Evolutionary conservation across 2,797 vertebrate species (phyloP).

Genomic region (Botia almorhae): DNA sequence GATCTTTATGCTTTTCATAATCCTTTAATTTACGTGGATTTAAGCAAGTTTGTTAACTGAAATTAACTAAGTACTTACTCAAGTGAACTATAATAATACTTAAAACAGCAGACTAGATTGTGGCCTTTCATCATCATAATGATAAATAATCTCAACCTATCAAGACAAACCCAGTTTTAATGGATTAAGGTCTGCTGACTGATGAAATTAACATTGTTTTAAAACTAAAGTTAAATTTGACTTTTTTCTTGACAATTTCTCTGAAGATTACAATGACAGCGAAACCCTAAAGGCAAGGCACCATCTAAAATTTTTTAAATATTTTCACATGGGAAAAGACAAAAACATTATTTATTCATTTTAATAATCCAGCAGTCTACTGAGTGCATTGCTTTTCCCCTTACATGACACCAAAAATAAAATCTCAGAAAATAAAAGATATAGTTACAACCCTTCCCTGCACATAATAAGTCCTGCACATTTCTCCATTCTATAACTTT

Average conservation of each 20-base stretch:
- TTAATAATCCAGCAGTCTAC: too few species aligned
- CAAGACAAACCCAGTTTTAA: slow-evolving; percentile 32
- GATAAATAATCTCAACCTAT: slow-evolving; percentile 17
- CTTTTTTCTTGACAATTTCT: background rate
- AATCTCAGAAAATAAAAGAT: slow-evolving; percentile 60
- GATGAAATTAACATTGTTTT: slow-evolving; percentile 3
- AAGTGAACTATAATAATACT: slow-evolving; percentile 42
- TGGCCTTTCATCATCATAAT: slow-evolving; percentile 6
- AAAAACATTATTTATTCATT: slow-evolving; percentile 18
- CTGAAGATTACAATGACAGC: background rate
- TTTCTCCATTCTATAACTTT: background rate
- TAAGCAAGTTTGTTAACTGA: slow-evolving; percentile 26
- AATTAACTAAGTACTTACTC: background rate
- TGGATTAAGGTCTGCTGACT: slow-evolving; percentile 15
- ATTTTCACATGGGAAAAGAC: slow-evolving; percentile 12
- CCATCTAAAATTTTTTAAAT: slow-evolving; percentile 45
- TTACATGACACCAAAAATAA: slow-evolving; percentile 48
- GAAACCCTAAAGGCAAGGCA: slow-evolving; percentile 35
- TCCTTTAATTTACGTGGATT: background rate
- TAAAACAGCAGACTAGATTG: slow-evolving; percentile 15
- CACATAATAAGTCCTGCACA: background rate
- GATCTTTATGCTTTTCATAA: slow-evolving; percentile 1
- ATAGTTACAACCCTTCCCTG: slow-evolving; percentile 43
- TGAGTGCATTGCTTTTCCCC: slow-evolving; percentile 60
- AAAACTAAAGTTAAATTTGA: background rate